Evolutionary conservation across 92 coral and sea anemone genomes (phyloP), one percentile per base, ranked within the genome.

Genomic region (Ricordea florida): DNA sequence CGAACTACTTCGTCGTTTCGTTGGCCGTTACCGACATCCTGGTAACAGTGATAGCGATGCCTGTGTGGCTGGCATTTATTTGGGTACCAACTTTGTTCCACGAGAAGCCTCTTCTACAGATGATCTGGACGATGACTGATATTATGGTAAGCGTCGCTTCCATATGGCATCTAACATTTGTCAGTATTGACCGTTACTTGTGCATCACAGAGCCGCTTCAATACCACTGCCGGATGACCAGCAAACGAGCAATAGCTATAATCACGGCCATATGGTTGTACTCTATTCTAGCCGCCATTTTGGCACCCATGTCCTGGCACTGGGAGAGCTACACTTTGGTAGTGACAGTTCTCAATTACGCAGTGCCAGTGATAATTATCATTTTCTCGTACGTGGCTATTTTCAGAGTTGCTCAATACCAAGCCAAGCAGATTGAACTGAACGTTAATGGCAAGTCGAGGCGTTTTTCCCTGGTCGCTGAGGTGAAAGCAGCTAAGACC

Each of bases 401-500:
- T 53, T 94, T 94, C 60, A 81, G 84, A 65, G 79, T 75, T 16
- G 98, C 98, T 1, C 82, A 93, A 0, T 80, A 88, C 47, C 98
- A 94, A 61, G 98, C 90, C 3, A 67, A 85, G 30, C 97, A 82
- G 38, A 91, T 91, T 20, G 87, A 92, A 40, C 32, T 92, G 64
- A 87, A 92, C 3, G 67, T 92, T 22, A 83, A 87, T 47, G 98
- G 98, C n/a, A 92, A 80, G 62, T 55, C 82, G 10, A 84, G 73
- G 59, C 73, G 82, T 9, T 92, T 94, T 47, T 93, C 86, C 16
- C 68, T 91, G 53, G 85, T 69, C 41, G 90, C 83, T 45, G 98
- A 94, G 72, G 58, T 94, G 25, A 94, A 94, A 53, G 98, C 98
- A 6, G 97, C 98, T 0, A 94, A 94, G 47, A 94, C 98, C 16